Conservation (phyloP, 2,797 vertebrate species). For the Lycodopsis pacificus region DNA sequence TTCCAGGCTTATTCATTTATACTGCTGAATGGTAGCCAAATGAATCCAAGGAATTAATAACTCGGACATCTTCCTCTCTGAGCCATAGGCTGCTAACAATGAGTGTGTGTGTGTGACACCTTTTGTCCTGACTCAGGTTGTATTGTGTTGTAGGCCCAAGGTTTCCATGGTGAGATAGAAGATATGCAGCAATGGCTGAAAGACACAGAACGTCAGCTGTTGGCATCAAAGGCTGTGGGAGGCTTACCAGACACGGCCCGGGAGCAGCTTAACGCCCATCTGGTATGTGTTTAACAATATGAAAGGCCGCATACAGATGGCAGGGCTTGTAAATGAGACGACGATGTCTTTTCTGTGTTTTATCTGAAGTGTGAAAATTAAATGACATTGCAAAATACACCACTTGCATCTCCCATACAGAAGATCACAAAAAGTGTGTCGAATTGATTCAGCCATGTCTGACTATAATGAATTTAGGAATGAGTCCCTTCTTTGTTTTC, state of each 20-base stretch:
- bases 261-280: conserved; percentile 97
- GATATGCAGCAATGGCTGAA: conserved; percentile 98
- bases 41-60: conserved; percentile 64
- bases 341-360: conserved; percentile 75
- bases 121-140: conserved; percentile 82
- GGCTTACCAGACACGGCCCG: conserved; percentile 98
- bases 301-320: conserved; percentile 82
- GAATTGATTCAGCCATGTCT: conserved; percentile 62
- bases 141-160: conserved; percentile 94
- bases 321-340: conserved; percentile 68
- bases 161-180: conserved; percentile 99
- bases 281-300: conserved; percentile 91
- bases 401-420: conserved; percentile 33
- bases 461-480: conserved; percentile 67
- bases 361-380: conserved; percentile 81
- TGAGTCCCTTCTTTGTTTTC: conserved; percentile 56
- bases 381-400: conserved; percentile 71
- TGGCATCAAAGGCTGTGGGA: conserved; percentile 97
- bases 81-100: conserved; percentile 62
- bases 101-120: conserved; percentile 66
- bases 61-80: conserved; percentile 51
- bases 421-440: conserved; percentile 55
- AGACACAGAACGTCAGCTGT: conserved; percentile 97
- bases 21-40: conserved; percentile 20
- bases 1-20: conserved; percentile 21